phyloP scores from a whole-genome alignment of 2,797 vertebrate species.

The Uromys caudimaculatus region DNA sequence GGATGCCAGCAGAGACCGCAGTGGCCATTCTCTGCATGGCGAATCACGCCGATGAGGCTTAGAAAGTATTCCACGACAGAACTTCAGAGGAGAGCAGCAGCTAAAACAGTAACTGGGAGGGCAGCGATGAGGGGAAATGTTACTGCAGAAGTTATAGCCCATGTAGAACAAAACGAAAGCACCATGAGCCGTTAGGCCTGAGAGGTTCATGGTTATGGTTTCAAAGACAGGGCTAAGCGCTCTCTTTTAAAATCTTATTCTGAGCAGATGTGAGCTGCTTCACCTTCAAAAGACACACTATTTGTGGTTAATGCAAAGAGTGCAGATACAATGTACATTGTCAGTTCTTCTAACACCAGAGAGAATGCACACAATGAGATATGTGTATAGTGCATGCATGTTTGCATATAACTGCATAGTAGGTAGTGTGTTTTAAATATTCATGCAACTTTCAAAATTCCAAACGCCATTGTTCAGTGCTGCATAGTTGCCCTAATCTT shows the following conservation, averaged over 20 bases:
- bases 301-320: not conserved
- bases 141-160: not conserved
- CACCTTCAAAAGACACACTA: not conserved
- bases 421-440: not conserved
- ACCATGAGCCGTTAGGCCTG: not conserved
- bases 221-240: not conserved
- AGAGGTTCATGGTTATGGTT: not conserved
- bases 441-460: not conserved
- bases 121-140: not conserved
- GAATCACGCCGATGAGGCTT: not conserved
- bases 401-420: no score
- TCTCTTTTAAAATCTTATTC: constrained; percentile 4
- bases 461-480: not conserved
- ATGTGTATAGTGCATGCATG: not conserved
- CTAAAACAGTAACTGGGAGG: not conserved
- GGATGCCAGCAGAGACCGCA: constrained; percentile 49
- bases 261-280: not conserved
- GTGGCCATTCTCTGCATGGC: not conserved
- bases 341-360: not conserved
- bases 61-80: not conserved
- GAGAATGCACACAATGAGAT: not conserved
- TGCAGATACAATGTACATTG: not conserved
- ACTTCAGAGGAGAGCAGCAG: not conserved
- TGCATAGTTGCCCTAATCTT: not conserved
- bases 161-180: not conserved